Conservation (phyloP, 1,140 invertebrate species). For the Chrysoperla carnea region DNA sequence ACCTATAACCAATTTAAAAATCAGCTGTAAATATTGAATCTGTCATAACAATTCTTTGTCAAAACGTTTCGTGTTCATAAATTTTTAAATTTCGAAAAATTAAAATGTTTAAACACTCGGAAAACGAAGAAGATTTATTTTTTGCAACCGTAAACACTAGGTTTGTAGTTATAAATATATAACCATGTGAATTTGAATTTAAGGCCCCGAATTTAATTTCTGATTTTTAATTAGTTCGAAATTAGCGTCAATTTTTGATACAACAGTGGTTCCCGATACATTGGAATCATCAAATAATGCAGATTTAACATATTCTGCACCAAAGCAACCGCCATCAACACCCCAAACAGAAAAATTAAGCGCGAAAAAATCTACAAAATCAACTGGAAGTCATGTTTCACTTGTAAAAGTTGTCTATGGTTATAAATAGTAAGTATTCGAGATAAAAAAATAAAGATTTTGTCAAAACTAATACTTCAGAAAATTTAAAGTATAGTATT, state of each 20-base stretch:
- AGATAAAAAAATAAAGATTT: too few species aligned
- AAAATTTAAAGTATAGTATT: too few species aligned
- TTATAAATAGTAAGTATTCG: constrained; percentile 10
- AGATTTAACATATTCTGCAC: constrained; percentile 11
- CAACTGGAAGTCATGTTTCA: constrained; percentile 4
- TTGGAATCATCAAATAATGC: background rate
- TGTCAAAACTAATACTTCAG: too few species aligned
- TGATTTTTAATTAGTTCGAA: constrained; percentile 8
- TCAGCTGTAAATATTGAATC: too few species aligned
- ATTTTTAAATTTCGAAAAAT: too few species aligned
- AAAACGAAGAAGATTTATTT: constrained; percentile 1
- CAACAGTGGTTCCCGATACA: background rate
- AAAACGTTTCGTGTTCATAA: too few species aligned
- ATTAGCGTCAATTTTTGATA: constrained; percentile 10
- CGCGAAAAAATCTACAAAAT: constrained; percentile 3
- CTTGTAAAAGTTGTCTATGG: constrained; percentile 8
- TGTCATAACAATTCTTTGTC: too few species aligned
- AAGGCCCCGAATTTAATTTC: background rate
- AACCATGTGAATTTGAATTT: background rate
- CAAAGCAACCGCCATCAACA: constrained; percentile 10
- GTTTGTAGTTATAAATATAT: background rate
- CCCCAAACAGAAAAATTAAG: background rate
- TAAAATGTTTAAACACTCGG: background rate
- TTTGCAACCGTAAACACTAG: background rate
- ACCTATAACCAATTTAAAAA: too few species aligned